Percentiles rank a stretch among this genome's conserved stretches.
Evolutionary conservation across 2,888 invertebrate species (phyloP).

Genomic region (Orchesellides sinensis): DNA sequence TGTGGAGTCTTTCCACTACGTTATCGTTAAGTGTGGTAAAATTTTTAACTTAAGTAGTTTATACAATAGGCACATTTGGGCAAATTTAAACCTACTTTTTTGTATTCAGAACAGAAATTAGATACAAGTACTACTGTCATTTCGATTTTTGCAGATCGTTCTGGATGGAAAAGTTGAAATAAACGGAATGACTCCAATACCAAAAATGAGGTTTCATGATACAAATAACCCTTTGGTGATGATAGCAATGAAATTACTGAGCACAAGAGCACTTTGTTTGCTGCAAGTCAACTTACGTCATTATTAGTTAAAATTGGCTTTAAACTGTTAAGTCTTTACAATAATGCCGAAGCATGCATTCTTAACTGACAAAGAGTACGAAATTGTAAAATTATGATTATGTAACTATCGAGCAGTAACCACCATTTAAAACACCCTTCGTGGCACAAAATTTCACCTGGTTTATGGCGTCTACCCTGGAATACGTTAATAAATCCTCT

Average conservation of each 20-base stretch:
- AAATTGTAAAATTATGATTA: conserved; percentile 24
- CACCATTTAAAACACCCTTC: conserved; percentile 33
- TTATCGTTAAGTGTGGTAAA: conserved; percentile 21
- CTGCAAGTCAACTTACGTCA: conserved; percentile 5
- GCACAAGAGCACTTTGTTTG: conserved; percentile 43
- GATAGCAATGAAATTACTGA: conserved; percentile 25
- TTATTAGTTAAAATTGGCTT: conserved; percentile 3
- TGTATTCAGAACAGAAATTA: not conserved
- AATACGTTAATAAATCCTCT: conserved; percentile 85
- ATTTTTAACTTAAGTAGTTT: conserved; percentile 12
- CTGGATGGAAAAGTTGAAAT: conserved; percentile 31
- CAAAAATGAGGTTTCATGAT: conserved; percentile 26
- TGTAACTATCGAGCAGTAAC: conserved; percentile 28
- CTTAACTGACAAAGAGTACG: conserved; percentile 2
- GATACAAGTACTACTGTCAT: conserved; percentile 12
- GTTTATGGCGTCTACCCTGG: conserved; percentile 80
- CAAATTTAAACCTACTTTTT: conserved; percentile 4
- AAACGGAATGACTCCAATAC: conserved; percentile 32
- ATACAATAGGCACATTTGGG: conserved; percentile 12
- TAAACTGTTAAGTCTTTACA: not conserved
- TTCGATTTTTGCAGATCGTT: conserved; percentile 59
- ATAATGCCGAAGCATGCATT: not conserved
- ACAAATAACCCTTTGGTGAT: not conserved
- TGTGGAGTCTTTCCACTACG: conserved; percentile 46
- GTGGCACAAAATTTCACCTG: conserved; percentile 38